A percentile compares a stretch with the other conserved stretches of the same genome.
Evolutionary conservation across 1,140 invertebrate species (phyloP).

Genomic region (Dolichoris vasculosae): DNA sequence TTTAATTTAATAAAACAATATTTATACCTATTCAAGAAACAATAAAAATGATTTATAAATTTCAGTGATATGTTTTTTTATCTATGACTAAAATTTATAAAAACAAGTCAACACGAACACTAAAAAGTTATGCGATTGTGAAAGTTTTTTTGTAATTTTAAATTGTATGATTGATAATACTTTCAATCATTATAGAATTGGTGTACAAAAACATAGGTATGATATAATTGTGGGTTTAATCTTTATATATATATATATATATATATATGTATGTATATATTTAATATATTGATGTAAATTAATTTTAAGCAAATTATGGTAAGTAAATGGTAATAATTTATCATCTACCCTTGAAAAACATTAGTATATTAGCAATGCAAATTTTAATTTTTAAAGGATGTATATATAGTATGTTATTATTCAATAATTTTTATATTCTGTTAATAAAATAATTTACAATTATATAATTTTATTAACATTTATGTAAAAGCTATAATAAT

Average conservation of each 20-base stretch:
- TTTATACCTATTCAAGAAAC: neutral
- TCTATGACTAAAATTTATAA: neutral
- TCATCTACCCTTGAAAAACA: conserved; percentile 8
- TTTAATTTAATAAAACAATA: neutral
- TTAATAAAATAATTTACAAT: neutral
- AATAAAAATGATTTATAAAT: neutral
- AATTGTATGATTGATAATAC: neutral
- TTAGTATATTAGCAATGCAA: conserved; percentile 1
- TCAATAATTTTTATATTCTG: neutral
- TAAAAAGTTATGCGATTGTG: neutral
- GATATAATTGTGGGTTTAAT: neutral
- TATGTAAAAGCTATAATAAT: no score
- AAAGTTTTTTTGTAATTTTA: neutral
- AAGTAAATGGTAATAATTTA: conserved; percentile 52
- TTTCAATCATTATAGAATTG: neutral
- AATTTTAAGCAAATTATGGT: conserved; percentile 39
- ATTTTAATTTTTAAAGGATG: conserved; percentile 22
- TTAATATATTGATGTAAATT: conserved; percentile 3
- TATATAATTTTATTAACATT: neutral
- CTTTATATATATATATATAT: conserved; percentile 1
- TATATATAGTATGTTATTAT: neutral
- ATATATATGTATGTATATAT: no score
- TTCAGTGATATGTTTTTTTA: neutral
- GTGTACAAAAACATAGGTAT: neutral
- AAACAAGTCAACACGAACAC: neutral